These are phyloP conservation scores for Tachina grossa DNA, from an alignment of 2,888 invertebrate species.

Conservation along the genomic window DNA sequence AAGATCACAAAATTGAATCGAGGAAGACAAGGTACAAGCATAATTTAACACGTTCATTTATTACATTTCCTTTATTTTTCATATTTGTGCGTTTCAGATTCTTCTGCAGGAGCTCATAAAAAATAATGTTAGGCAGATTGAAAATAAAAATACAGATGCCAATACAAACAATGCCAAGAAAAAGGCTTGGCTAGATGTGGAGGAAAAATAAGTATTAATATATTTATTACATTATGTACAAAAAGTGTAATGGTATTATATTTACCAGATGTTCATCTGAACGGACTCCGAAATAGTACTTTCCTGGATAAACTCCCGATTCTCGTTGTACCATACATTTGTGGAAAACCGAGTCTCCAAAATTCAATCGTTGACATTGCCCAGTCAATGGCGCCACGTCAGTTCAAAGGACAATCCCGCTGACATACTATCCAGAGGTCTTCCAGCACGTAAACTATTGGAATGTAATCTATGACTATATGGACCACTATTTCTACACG, in stretches of 20 bases:
- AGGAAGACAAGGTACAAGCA: not conserved
- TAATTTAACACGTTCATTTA: too few relatives aligned
- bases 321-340: not conserved
- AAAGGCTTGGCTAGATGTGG: not conserved
- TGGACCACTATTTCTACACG: not conserved
- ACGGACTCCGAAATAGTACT: conserved; percentile 3
- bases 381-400: not conserved
- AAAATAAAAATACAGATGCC: not conserved
- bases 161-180: not conserved
- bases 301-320: not conserved
- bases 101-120: too few relatives aligned
- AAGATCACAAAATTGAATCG: not conserved
- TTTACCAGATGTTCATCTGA: not conserved
- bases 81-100: too few relatives aligned
- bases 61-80: too few relatives aligned
- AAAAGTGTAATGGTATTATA: not conserved
- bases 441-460: conserved; percentile 9
- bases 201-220: not conserved
- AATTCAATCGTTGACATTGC: conserved; percentile 26
- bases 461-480: not conserved
- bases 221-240: not conserved
- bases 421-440: not conserved
- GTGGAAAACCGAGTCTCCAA: not conserved
- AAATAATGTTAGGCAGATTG: too few relatives aligned
- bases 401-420: too few relatives aligned